Evolutionary conservation across 2,113 vertebrate genomes (phyloP), one percentile per base, ranked within the genome.

Genomic region (Capreolus pygargus): DNA sequence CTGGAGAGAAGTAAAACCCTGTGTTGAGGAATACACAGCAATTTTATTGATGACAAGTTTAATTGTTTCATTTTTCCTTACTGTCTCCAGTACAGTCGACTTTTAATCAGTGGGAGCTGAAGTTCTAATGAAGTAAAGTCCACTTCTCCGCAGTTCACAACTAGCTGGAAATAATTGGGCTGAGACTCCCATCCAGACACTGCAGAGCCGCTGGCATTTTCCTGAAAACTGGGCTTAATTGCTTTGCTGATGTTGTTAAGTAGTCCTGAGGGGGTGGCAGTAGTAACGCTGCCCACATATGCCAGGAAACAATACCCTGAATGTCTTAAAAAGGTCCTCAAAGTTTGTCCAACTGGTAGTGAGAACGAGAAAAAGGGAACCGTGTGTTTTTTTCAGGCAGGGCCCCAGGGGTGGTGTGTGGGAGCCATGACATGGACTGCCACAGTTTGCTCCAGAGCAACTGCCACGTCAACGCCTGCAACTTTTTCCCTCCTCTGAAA

Each of bases 241-340:
- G 99, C 99, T 99, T 99, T 99, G 99, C 99, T 99, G 99, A 99
- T 99, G 98, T 98, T 99, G 99, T 99, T 99, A 99, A 99, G 99
- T 99, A 98, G 98, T 98, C 99, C 99, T 98, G 96, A 97, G 98
- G 98, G 99, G 98, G 92, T 95, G 97, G 95, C 97, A 98, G 97
- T 92, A 98, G 98, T 98, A 98, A 98, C 92, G 96, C 98, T 98
- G 98, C 98, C 98, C 98, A 98, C 98, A 98, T 98, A 98, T 96
- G 98, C 98, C 74, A 94, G 96, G 98, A 98, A 99, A 99, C 97
- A 98, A 98, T 98, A 97, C 98, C 98, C 98, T 95, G 88, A 98
- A 97, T 98, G 97, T 98, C 98, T 98, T 99, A 97, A 98, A 98
- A 97, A 98, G 89, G 97, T 98, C 98, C 96, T 98, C 98, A 98